phyloP scores from a whole-genome alignment of 2,797 vertebrate genomes.

The Ataeniobius toweri region DNA sequence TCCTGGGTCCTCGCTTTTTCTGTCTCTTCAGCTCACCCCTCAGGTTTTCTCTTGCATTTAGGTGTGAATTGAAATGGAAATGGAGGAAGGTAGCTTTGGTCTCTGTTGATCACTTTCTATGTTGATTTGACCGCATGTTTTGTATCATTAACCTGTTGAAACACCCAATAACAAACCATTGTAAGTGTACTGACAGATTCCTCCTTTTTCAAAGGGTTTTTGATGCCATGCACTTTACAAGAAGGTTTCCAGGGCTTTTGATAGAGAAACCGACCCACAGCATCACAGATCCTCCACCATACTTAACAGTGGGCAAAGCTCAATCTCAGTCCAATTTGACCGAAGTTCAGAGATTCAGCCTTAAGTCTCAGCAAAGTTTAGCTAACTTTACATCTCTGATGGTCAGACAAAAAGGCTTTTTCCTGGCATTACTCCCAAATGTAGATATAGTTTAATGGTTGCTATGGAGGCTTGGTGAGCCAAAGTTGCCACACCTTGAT shows the following conservation, averaged over 20 bases:
- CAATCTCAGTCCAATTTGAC: background rate
- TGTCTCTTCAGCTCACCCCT: background rate
- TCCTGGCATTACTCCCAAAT: too few species aligned
- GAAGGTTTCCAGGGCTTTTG: background rate
- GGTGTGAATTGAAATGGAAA: background rate
- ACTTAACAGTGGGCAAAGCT: background rate
- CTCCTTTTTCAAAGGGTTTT: background rate
- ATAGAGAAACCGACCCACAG: background rate
- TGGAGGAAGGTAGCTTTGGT: background rate
- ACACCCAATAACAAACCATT: background rate
- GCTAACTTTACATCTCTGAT: too few species aligned
- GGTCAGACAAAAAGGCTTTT: too few species aligned
- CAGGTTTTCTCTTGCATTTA: background rate
- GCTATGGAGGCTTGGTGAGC: too few species aligned
- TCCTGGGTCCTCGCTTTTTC: background rate
- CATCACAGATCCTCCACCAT: background rate
- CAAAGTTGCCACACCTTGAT: too few species aligned
- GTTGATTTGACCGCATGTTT: background rate
- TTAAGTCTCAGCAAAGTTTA: too few species aligned
- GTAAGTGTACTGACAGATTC: background rate
- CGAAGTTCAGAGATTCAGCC: too few species aligned
- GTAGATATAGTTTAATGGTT: too few species aligned
- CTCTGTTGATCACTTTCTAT: background rate
- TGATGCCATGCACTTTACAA: background rate
- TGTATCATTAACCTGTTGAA: background rate